Evolutionary conservation across 2,113 vertebrate genomes (phyloP).

Genomic region (Suncus etruscus): DNA sequence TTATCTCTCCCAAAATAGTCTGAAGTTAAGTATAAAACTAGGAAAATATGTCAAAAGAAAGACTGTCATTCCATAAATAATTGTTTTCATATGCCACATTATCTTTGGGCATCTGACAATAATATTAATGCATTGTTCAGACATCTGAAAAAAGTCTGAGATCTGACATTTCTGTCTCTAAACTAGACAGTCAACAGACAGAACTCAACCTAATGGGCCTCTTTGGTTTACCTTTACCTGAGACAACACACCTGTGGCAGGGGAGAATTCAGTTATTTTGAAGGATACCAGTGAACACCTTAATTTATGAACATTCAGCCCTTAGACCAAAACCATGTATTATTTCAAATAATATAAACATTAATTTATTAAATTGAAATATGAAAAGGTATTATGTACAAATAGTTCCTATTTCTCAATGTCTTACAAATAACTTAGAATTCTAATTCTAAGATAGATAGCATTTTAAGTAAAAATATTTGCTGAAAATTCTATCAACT

Average conservation of each 20-base stretch:
- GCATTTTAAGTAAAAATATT: neutral
- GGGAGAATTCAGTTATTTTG: neutral
- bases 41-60: neutral
- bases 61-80: neutral
- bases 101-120: neutral
- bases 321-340: neutral
- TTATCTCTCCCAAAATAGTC: neutral
- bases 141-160: neutral
- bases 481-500: neutral
- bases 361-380: neutral
- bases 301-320: neutral
- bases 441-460: neutral
- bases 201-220: neutral
- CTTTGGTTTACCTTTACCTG: too few relatives aligned
- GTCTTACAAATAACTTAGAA: neutral
- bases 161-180: neutral
- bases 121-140: neutral
- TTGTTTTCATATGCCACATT: neutral
- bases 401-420: neutral
- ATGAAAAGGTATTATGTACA: neutral
- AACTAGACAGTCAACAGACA: neutral
- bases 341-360: neutral
- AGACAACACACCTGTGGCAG: too few relatives aligned
- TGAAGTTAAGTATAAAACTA: neutral
- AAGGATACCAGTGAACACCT: neutral